Conservation (phyloP, 2,888 invertebrate species). For the Chirona hameri region DNA sequence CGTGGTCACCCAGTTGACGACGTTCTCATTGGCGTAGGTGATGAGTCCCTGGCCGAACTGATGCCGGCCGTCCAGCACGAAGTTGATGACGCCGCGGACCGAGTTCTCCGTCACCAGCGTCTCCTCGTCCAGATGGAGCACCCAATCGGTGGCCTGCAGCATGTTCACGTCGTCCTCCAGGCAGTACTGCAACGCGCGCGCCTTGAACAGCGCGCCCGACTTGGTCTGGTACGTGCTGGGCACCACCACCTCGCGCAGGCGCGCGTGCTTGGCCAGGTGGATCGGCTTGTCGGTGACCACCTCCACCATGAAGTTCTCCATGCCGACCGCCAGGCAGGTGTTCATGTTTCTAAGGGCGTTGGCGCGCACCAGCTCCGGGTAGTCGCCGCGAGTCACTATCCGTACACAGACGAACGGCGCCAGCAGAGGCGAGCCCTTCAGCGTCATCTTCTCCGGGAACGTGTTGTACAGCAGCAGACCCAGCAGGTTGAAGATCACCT, state of each 20-base stretch:
- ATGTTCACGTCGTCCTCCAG: slow-evolving; percentile 82
- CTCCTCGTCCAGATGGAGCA: slow-evolving; percentile 96
- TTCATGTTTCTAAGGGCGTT: slow-evolving; percentile 85
- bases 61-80: slow-evolving; percentile 81
- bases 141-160: slow-evolving; percentile 84
- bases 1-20: slow-evolving; percentile 85
- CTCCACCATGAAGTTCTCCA: slow-evolving; percentile 94
- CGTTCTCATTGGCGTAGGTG: slow-evolving; percentile 75
- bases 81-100: slow-evolving; percentile 84
- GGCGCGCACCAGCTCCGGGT: slow-evolving; percentile 79
- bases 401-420: slow-evolving; percentile 93
- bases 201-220: slow-evolving; percentile 89
- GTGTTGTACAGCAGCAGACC: slow-evolving; percentile 87
- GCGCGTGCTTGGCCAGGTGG: slow-evolving; percentile 34
- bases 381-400: slow-evolving; percentile 91
- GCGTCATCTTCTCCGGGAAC: slow-evolving; percentile 83
- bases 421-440: slow-evolving; percentile 83
- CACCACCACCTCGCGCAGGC: slow-evolving; percentile 63
- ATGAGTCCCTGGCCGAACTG: slow-evolving; percentile 94
- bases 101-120: slow-evolving; percentile 90
- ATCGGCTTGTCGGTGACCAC: not conserved
- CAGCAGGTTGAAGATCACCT: slow-evolving; percentile 81
- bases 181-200: slow-evolving; percentile 91
- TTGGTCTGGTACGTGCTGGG: slow-evolving; percentile 81
- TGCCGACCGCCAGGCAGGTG: slow-evolving; percentile 78